Percentiles rank a stretch among this genome's conserved stretches.
Conservation (phyloP, 35 echinoderm and acorn worm species). For the Ophioderma brevispina region DNA sequence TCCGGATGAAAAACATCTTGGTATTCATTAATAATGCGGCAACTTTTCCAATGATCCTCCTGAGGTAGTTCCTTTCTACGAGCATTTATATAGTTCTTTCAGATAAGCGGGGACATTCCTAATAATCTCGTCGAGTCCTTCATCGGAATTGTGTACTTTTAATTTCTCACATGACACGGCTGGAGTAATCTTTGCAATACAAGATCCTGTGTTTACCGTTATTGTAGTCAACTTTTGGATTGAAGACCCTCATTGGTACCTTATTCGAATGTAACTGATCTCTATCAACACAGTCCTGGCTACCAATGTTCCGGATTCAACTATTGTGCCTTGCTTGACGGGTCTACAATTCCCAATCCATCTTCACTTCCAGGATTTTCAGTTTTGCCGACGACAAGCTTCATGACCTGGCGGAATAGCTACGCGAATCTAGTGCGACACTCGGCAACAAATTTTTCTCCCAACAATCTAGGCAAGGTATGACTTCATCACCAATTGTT, state of each 20-base stretch:
- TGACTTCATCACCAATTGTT: neutral
- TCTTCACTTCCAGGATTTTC: neutral
- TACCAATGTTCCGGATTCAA: neutral
- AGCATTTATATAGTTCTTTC: neutral
- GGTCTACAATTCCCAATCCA: neutral
- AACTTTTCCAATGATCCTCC: neutral
- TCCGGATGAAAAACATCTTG: slow-evolving; percentile 38
- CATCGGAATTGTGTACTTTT: neutral
- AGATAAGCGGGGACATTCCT: neutral
- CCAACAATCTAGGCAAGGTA: neutral
- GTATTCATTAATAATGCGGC: slow-evolving; percentile 3
- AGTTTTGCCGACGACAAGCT: neutral
- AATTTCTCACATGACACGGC: neutral
- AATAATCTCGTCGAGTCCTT: neutral
- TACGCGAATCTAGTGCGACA: neutral
- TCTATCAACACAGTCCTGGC: neutral
- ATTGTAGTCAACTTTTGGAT: neutral
- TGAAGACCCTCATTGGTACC: neutral
- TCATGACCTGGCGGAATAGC: neutral
- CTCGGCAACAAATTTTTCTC: neutral
- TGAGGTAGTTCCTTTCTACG: too few species aligned
- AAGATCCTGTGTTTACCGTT: neutral
- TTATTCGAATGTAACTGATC: too few species aligned
- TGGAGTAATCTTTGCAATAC: neutral
- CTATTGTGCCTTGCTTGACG: neutral